Percentiles rank a stretch among this genome's conserved stretches.
Evolutionary conservation across 2,113 vertebrate genomes (phyloP).

Genomic region (Nesoenas mayeri): DNA sequence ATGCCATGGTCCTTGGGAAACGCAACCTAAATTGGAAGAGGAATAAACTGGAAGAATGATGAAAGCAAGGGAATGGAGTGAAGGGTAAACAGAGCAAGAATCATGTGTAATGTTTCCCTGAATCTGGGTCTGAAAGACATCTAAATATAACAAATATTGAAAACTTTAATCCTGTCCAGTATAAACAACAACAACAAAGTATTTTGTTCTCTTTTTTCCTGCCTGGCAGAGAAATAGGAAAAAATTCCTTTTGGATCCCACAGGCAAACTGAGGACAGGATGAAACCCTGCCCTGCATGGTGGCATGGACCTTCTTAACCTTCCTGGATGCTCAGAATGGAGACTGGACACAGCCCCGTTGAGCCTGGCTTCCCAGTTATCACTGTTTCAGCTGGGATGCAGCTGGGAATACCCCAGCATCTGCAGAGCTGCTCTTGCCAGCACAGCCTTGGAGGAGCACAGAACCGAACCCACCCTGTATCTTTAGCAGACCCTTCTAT

Average conservation of each 20-base stretch:
- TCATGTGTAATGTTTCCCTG: neutral
- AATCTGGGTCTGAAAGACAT: conserved; percentile 1
- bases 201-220: neutral
- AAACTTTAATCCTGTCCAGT: conserved; percentile 34
- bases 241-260: neutral
- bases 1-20: neutral
- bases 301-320: neutral
- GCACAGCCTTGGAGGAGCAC: neutral
- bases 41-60: neutral
- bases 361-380: neutral
- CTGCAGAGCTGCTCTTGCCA: neutral
- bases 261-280: conserved; percentile 22
- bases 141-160: conserved; percentile 69
- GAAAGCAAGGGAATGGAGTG: neutral
- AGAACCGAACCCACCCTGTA: neutral
- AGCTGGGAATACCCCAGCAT: neutral
- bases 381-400: neutral
- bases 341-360: fast-evolving
- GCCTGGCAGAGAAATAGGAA: conserved; percentile 60
- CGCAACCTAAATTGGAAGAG: neutral
- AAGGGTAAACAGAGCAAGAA: conserved; percentile 9
- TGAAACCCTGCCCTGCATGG: neutral
- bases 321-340: fast-evolving
- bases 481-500: neutral
- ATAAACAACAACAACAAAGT: conserved; percentile 50